Conservation (phyloP, 1,140 invertebrate genomes). For the Acyrthosiphon pisum region DNA sequence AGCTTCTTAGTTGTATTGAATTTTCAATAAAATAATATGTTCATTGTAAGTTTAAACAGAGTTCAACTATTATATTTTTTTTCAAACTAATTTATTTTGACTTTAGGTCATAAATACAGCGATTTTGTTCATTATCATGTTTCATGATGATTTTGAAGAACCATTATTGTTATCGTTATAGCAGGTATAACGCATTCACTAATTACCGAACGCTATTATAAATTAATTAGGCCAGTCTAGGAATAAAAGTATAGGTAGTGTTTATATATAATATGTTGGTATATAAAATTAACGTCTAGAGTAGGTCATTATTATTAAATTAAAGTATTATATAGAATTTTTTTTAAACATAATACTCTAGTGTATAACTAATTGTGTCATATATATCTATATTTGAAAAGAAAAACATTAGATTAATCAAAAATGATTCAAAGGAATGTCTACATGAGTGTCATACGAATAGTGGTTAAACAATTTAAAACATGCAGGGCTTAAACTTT, state of each 20-base stretch:
- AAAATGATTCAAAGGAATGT: neutral
- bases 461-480: neutral
- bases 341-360: neutral
- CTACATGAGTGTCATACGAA: neutral
- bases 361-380: neutral
- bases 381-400: neutral
- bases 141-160: neutral
- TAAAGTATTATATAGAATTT: neutral
- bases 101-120: neutral
- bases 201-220: neutral
- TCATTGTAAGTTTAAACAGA: neutral
- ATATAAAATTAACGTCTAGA: neutral
- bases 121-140: neutral
- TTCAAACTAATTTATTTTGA: neutral
- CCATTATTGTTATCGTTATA: neutral
- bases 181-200: neutral
- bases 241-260: neutral
- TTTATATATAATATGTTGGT: neutral
- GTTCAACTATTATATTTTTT: neutral
- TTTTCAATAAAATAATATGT: neutral
- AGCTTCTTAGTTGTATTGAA: neutral
- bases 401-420: neutral
- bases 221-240: neutral
- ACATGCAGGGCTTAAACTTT: neutral
- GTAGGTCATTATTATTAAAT: neutral